These are phyloP conservation scores for Tyto alba DNA, from an alignment of 2,113 vertebrate species.

Conservation along the genomic window DNA sequence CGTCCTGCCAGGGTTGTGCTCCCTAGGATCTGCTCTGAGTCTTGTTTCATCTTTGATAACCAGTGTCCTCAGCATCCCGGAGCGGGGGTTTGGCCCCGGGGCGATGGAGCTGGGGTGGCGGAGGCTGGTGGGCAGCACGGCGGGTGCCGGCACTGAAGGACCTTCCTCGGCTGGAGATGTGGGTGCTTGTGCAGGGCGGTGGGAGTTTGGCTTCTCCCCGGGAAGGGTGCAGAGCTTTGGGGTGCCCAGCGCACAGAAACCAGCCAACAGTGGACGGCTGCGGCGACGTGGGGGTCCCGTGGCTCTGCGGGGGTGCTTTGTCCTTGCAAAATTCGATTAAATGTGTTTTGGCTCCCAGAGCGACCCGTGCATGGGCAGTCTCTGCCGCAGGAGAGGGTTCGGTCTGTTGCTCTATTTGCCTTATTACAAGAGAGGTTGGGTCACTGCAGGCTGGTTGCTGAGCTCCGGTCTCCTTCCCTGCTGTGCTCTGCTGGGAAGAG, in stretches of 20 bases:
- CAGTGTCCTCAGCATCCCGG: rapidly evolving
- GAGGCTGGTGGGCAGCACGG: background rate
- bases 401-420: background rate
- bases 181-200: background rate
- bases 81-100: rapidly evolving
- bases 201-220: background rate
- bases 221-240: background rate
- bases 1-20: background rate
- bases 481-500: background rate
- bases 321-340: background rate
- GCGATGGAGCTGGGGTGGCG: rapidly evolving
- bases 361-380: rapidly evolving
- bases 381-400: background rate
- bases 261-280: rapidly evolving
- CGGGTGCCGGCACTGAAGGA: background rate
- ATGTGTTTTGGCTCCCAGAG: background rate
- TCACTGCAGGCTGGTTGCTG: background rate
- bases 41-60: background rate
- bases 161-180: background rate
- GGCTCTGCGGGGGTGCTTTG: background rate
- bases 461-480: background rate
- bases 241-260: background rate
- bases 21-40: rapidly evolving
- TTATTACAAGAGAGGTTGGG: rapidly evolving
- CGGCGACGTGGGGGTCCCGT: rapidly evolving